Evolutionary conservation across 2,797 vertebrate genomes (phyloP), one percentile per base, ranked within the genome.

Genomic region (Sphenopsis melanotis): DNA sequence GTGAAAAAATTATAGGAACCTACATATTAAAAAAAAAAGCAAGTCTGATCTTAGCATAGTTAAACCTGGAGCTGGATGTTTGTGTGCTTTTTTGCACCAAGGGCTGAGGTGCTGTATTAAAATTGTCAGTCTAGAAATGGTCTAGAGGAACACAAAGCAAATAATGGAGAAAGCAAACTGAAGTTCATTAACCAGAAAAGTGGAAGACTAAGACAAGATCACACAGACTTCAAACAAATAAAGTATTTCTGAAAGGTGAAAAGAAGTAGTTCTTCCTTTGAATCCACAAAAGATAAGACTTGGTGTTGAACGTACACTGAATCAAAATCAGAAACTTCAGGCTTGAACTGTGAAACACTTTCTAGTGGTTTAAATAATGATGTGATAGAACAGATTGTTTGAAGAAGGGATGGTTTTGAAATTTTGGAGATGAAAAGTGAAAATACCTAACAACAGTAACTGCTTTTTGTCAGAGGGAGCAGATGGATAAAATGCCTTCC

Each of bases 1-100:
- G 4, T 46, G 4, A 42, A 87, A 70, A 64, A 52, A 15, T 5
- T 0, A 0, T n/a, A 29, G 4, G 15, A 57, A 63, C 9, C 9
- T 68, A 7, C 2, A 42, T 64, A 42, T n/a, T n/a, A n/a, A n/a
- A n/a, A n/a, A n/a, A n/a, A n/a, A n/a, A 60, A 59, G 0, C 2
- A 81, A 63, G 13, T 32, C 3, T 15, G 30, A 46, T 27, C 4
- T 70, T 42, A 36, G 14, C 11, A 30, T 26, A 36, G 1, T n/a
- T 68, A 56, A 79, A 11, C 12, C 24, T 61, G 52, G 50, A 85
- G 26, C 4, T 91, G 30, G 15, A 55, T 18, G 21, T 34, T 41
- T 41, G 8, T 13, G 2, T 77, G 21, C 5, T 60, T 9, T n/a
- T 22, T 78, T 56, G 32, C 21, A 46, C 20, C 21, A 46, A 63